These are phyloP conservation scores for Pseudomugil gertrudae DNA, from an alignment of 2,797 vertebrate species.

Conservation along the genomic window DNA sequence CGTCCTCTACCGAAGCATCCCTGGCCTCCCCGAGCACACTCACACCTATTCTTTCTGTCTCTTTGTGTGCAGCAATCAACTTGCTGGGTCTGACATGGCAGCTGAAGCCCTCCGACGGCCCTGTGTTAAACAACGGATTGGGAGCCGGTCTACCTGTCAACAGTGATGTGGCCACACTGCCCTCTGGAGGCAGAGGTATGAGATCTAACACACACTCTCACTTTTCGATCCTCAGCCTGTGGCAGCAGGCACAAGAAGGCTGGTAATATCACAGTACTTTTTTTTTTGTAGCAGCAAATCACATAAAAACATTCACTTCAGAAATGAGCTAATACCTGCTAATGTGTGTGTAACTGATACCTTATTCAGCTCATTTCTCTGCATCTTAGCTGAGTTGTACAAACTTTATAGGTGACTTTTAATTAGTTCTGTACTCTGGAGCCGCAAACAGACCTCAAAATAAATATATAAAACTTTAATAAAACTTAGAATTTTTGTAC, in stretches of 20 bases:
- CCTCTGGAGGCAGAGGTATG: constrained; percentile 97
- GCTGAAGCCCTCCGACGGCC: constrained; percentile 92
- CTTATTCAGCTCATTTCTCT: neutral
- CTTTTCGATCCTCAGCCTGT: neutral
- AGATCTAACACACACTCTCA: constrained; percentile 45
- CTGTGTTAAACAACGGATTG: constrained; percentile 92
- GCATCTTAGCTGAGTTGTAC: constrained; percentile 9
- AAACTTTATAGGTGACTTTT: neutral
- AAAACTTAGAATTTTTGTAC: constrained; percentile 8
- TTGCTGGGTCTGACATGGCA: constrained; percentile 97
- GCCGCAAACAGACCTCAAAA: neutral
- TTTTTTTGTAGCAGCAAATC: constrained; percentile 7
- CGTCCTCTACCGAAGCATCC: constrained; percentile 9
- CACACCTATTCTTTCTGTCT: constrained; percentile 44
- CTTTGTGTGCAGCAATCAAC: constrained; percentile 90
- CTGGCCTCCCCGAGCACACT: constrained; percentile 5
- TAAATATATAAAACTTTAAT: neutral
- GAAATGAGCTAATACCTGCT: constrained; percentile 10
- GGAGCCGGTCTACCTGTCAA: constrained; percentile 86
- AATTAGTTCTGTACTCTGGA: neutral
- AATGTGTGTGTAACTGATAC: neutral
- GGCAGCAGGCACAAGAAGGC: constrained; percentile 1
- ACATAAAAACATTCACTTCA: constrained; percentile 7
- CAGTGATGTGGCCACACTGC: constrained; percentile 91
- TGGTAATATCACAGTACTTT: too few species aligned